Percentiles rank a stretch among this genome's conserved stretches.
Evolutionary conservation across 2,797 vertebrate species (phyloP).

Genomic region (Ctenopoma multispine): DNA sequence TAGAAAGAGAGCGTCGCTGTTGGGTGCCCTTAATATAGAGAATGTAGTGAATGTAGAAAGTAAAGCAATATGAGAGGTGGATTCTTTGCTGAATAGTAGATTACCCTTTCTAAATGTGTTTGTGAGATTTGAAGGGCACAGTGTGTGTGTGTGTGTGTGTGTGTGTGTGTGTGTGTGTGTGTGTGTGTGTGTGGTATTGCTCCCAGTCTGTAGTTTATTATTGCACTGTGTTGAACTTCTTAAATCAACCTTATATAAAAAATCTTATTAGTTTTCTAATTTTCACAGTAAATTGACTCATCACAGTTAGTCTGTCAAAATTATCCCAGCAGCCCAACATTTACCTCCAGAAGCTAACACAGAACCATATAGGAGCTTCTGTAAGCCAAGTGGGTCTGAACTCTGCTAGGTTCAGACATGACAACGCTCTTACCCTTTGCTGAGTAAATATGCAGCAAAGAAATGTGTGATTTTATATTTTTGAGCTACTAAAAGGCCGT

Average conservation of each 20-base stretch:
- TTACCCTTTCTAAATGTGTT: background rate
- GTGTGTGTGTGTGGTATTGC: constrained; percentile 10
- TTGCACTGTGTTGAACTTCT: constrained; percentile 3
- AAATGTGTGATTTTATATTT: constrained; percentile 30
- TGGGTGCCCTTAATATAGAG: constrained; percentile 24
- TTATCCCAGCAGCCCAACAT: constrained; percentile 33
- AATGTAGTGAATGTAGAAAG: background rate
- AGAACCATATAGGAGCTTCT: constrained; percentile 31
- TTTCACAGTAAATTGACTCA: background rate
- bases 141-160: background rate
- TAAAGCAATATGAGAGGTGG: constrained; percentile 10
- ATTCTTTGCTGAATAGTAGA: background rate
- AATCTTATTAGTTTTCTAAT: background rate
- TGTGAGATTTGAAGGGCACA: constrained; percentile 17
- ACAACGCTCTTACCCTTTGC: constrained; percentile 50
- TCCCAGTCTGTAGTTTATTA: constrained; percentile 13
- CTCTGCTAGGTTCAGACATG: constrained; percentile 56
- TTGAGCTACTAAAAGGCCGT: constrained; percentile 31
- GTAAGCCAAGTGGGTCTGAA: constrained; percentile 37
- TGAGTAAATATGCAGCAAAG: constrained; percentile 35
- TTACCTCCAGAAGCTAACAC: constrained; percentile 27
- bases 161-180: background rate
- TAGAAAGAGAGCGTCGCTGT: constrained; percentile 30
- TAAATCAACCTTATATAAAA: background rate
- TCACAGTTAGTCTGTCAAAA: constrained; percentile 8